phyloP scores from a whole-genome alignment of 2,113 vertebrate species.

The Vicugna pacos region DNA sequence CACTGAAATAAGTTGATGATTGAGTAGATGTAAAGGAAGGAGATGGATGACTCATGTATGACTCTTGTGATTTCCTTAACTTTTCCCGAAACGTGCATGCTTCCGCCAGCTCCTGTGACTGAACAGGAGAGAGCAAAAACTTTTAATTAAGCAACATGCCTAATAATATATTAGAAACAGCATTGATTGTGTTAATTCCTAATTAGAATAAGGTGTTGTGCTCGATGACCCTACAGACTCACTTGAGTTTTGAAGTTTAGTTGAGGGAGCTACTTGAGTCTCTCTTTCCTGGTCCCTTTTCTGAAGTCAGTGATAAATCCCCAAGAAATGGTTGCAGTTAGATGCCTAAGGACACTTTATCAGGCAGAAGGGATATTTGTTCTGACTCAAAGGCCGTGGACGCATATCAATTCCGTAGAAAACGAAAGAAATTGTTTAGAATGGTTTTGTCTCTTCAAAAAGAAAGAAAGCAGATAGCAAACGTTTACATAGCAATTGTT shows the following conservation, averaged over 20 bases:
- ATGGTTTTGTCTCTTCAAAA: constrained; percentile 10
- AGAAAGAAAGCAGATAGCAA: constrained; percentile 9
- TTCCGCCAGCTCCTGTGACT: constrained; percentile 50
- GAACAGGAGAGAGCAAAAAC: constrained; percentile 27
- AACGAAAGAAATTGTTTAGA: background rate
- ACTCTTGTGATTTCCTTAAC: constrained; percentile 69
- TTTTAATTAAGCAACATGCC: background rate
- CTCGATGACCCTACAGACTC: background rate
- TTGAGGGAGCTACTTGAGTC: background rate
- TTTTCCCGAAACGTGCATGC: constrained; percentile 62
- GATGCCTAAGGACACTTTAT: background rate
- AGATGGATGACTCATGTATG: constrained; percentile 67
- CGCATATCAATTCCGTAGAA: background rate
- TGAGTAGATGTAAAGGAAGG: constrained; percentile 52
- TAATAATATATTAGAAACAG: background rate
- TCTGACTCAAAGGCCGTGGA: background rate
- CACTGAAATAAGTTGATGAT: constrained; percentile 37
- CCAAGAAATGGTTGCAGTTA: constrained; percentile 14
- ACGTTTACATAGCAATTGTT: background rate
- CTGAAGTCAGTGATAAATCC: background rate
- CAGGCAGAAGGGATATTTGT: background rate
- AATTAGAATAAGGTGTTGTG: background rate
- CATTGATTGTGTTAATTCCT: background rate
- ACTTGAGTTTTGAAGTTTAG: constrained; percentile 7
- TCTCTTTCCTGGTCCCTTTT: background rate